These are phyloP conservation scores for Tetragnatha montana DNA, from an alignment of 2,888 invertebrate genomes.

Conservation along the genomic window DNA sequence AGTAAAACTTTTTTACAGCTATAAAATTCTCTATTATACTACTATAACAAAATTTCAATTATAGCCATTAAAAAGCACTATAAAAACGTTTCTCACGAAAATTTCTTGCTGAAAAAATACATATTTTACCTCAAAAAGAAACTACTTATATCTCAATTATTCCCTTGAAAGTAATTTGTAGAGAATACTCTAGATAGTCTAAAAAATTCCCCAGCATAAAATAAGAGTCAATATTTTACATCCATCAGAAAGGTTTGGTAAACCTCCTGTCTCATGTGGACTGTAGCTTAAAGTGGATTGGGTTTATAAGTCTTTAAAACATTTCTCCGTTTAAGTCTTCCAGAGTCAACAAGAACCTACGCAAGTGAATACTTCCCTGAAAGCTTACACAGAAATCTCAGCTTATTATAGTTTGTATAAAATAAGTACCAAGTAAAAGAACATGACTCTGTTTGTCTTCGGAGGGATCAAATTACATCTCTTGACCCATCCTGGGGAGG, in stretches of 20 bases:
- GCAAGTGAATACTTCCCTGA: background rate
- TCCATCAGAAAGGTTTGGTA: background rate
- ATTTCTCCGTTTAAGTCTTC: background rate
- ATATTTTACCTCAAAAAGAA: no score
- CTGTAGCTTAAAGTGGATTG: background rate
- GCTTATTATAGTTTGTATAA: conserved; percentile 5
- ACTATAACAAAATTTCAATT: no score
- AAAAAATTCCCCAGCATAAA: background rate
- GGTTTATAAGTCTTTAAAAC: background rate
- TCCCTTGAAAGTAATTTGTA: no score
- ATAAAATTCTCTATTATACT: no score
- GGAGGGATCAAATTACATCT: conserved; percentile 19
- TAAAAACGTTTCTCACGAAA: no score
- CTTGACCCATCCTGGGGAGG: conserved; percentile 29
- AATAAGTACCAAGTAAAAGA: conserved; percentile 11
- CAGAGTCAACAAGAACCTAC: background rate
- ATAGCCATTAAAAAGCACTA: no score
- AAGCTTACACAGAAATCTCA: background rate
- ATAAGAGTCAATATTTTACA: background rate
- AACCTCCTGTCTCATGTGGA: background rate
- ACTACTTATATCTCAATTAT: no score
- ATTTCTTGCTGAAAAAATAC: no score
- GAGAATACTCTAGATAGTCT: no score
- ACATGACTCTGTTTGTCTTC: conserved; percentile 10
- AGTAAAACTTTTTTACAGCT: no score